Percentiles rank a stretch among this genome's conserved stretches.
Evolutionary conservation across 2,113 vertebrate genomes (phyloP).

Genomic region (Climacteris rufus): DNA sequence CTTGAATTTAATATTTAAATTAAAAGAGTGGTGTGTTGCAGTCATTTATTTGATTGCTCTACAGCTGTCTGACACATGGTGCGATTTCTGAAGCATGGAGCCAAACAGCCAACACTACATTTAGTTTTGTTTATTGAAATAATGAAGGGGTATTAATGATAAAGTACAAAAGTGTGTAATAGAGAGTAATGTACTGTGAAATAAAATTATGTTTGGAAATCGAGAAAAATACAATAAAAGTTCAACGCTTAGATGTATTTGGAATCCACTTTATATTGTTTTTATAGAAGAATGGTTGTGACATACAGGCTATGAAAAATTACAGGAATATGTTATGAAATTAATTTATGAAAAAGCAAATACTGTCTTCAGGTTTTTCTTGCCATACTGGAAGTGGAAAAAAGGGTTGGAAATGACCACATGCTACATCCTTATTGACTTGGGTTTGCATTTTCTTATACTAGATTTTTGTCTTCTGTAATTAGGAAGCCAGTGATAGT

Average conservation of each 20-base stretch:
- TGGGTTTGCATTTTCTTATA: not conserved
- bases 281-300: slow-evolving; percentile 9
- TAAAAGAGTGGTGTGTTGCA: slow-evolving; percentile 47
- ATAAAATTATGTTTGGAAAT: slow-evolving; percentile 66
- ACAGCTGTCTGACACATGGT: slow-evolving; percentile 19
- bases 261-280: not conserved
- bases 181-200: slow-evolving; percentile 73
- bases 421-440: not conserved
- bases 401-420: not conserved
- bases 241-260: slow-evolving; percentile 38
- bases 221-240: slow-evolving; percentile 23
- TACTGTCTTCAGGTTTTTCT: not conserved
- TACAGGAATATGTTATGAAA: not conserved
- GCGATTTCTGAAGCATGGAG: slow-evolving; percentile 43
- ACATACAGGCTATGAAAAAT: slow-evolving; percentile 20
- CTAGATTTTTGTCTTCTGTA: not conserved
- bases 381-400: not conserved
- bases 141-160: slow-evolving; percentile 63
- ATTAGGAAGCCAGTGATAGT: not conserved
- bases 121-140: slow-evolving; percentile 64
- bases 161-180: slow-evolving; percentile 47
- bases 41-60: slow-evolving; percentile 49
- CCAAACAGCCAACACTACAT: slow-evolving; percentile 38
- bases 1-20: slow-evolving; percentile 57
- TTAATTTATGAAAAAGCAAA: not conserved